Conservation (phyloP, 92 coral and sea anemone genomes). For the Porites evermanni region DNA sequence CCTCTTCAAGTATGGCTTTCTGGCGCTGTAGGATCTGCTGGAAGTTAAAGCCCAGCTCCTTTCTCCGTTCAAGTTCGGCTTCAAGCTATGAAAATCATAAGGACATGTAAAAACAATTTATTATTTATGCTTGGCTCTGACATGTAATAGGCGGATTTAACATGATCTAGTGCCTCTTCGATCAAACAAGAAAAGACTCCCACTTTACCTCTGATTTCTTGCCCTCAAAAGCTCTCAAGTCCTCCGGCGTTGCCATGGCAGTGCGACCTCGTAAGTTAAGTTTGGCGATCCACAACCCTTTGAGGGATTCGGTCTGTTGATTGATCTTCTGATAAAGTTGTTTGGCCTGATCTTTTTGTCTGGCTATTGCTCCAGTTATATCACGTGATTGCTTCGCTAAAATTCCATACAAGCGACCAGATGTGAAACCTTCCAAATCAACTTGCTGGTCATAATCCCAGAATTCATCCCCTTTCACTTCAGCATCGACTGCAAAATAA, state of each 20-base stretch:
- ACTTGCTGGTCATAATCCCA: conserved; percentile 99
- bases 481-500: conserved; percentile 55
- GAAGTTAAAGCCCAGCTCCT: conserved; percentile 96
- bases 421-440: conserved; percentile 92
- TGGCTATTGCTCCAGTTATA: conserved; percentile 94
- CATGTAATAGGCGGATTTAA: too few species aligned
- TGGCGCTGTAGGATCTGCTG: conserved; percentile 92
- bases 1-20: conserved; percentile 80
- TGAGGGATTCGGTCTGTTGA: conserved; percentile 93
- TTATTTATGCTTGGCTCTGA: too few species aligned
- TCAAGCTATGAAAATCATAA: conserved; percentile 71
- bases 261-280: conserved; percentile 96
- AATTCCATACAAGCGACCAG: conserved; percentile 85
- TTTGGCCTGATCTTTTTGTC: conserved; percentile 99
- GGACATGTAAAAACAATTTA: too few species aligned
- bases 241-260: conserved; percentile 99
- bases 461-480: conserved; percentile 89
- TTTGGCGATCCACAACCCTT: conserved; percentile 98
- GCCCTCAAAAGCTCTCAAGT: conserved; percentile 87
- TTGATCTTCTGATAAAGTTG: conserved; percentile 96
- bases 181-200: too few species aligned
- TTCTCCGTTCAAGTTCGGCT: conserved; percentile 92
- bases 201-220: conserved; percentile 86
- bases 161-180: too few species aligned
- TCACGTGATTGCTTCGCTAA: conserved; percentile 96